Evolutionary conservation across 2,888 invertebrate species (phyloP).

Genomic region (Physocephala rufipes): DNA sequence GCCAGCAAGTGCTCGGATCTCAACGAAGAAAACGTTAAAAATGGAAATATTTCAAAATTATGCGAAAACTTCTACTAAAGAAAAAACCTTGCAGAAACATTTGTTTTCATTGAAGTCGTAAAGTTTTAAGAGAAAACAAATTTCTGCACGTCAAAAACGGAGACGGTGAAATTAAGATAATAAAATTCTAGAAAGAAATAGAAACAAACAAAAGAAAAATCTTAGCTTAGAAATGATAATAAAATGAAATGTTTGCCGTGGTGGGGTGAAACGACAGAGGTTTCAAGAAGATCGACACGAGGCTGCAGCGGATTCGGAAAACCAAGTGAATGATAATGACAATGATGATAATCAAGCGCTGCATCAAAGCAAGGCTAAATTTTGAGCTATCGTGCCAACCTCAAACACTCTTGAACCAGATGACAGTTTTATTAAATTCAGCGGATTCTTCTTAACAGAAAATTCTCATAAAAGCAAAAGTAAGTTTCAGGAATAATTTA

Average conservation of each 20-base stretch:
- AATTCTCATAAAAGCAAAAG: too few relatives aligned
- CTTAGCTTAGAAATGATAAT: not conserved
- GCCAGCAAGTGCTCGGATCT: not conserved
- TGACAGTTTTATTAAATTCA: too few relatives aligned
- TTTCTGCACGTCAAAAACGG: not conserved
- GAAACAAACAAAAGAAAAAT: not conserved
- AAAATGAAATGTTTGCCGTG: not conserved
- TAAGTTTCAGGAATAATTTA: too few relatives aligned
- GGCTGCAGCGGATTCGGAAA: too few relatives aligned
- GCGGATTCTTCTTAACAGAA: too few relatives aligned
- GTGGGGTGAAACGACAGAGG: not conserved
- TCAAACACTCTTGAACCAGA: too few relatives aligned
- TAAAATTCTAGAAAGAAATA: not conserved
- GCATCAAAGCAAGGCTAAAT: too few relatives aligned
- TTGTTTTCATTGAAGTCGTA: conserved; percentile 33
- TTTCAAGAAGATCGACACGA: too few relatives aligned
- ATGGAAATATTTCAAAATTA: conserved; percentile 30
- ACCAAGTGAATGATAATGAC: too few relatives aligned
- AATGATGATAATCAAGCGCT: too few relatives aligned
- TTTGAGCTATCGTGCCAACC: too few relatives aligned
- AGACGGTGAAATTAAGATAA: not conserved
- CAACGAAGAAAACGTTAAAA: conserved; percentile 27
- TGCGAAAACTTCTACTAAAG: conserved; percentile 25
- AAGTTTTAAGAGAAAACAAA: not conserved
- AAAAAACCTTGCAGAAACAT: conserved; percentile 33